These are phyloP conservation scores for Platycheirus albimanus DNA, from an alignment of 2,888 invertebrate species.

Conservation along the genomic window DNA sequence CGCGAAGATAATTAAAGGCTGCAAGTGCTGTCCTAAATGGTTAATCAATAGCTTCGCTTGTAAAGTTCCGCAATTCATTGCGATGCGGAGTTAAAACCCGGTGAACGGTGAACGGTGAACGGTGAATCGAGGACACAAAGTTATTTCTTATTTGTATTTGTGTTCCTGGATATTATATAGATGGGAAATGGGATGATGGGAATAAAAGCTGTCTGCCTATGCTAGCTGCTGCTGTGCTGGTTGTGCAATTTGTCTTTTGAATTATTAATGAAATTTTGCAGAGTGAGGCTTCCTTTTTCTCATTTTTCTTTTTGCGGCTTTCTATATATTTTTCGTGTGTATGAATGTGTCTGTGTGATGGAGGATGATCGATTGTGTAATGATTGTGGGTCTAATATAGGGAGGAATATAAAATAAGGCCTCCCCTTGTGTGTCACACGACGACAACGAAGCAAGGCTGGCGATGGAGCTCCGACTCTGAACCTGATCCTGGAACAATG, in stretches of 20 bases:
- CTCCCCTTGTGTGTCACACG: constrained; percentile 6
- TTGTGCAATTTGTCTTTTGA: constrained; percentile 80
- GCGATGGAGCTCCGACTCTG: no score
- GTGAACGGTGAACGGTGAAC: constrained; percentile 13
- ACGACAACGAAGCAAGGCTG: background rate
- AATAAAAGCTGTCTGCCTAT: constrained; percentile 7
- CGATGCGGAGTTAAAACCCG: constrained; percentile 43
- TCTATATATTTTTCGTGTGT: constrained; percentile 12
- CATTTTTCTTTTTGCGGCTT: constrained; percentile 48
- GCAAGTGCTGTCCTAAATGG: constrained; percentile 74
- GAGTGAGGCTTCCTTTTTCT: constrained; percentile 34
- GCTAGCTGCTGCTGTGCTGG: constrained; percentile 59
- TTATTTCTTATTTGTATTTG: constrained; percentile 23
- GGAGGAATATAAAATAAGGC: constrained; percentile 8
- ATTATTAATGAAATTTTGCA: constrained; percentile 80
- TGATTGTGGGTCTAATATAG: constrained; percentile 64
- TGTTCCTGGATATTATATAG: background rate
- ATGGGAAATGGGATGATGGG: constrained; percentile 7
- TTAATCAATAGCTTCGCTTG: constrained; percentile 70
- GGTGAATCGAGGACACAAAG: constrained; percentile 41
- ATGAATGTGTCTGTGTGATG: constrained; percentile 32
- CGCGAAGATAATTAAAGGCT: constrained; percentile 70
- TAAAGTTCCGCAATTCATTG: constrained; percentile 70
- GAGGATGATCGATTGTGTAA: constrained; percentile 71
- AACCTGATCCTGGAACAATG: constrained; percentile 32